phyloP scores from a whole-genome alignment of 2,888 invertebrate genomes.

The Hypercompe scribonia region DNA sequence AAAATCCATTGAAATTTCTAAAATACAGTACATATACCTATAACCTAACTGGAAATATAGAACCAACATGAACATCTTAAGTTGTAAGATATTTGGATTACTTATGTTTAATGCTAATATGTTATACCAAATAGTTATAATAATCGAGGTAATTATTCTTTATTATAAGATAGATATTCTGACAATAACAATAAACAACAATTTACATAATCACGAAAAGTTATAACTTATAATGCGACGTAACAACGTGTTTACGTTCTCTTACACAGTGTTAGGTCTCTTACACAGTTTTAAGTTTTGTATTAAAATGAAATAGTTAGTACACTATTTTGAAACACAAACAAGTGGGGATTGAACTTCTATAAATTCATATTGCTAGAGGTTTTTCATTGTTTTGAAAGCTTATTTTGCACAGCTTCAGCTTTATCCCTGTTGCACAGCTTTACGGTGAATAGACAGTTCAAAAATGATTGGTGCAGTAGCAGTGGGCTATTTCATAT shows the following conservation, averaged over 20 bases:
- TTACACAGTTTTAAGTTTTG: neutral
- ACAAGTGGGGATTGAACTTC: neutral
- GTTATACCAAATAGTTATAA: neutral
- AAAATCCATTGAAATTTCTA: slow-evolving; percentile 30
- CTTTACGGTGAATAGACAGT: too few species aligned
- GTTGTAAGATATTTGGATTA: neutral
- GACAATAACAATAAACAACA: neutral
- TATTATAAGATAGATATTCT: neutral
- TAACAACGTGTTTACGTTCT: neutral
- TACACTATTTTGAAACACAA: too few species aligned
- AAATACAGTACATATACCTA: neutral
- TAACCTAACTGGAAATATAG: neutral
- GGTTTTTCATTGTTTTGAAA: too few species aligned
- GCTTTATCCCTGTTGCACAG: too few species aligned
- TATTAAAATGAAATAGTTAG: too few species aligned
- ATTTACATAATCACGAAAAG: neutral
- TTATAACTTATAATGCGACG: neutral
- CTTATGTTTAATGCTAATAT: neutral
- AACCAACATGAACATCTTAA: neutral
- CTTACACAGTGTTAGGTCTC: neutral
- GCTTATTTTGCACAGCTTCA: too few species aligned
- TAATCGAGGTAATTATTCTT: neutral
- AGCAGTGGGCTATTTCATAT: too few species aligned
- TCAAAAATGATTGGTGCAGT: too few species aligned
- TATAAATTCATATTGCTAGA: neutral